Evolutionary conservation across 2,113 vertebrate genomes (phyloP).

Genomic region (Boleophthalmus pectinirostris): DNA sequence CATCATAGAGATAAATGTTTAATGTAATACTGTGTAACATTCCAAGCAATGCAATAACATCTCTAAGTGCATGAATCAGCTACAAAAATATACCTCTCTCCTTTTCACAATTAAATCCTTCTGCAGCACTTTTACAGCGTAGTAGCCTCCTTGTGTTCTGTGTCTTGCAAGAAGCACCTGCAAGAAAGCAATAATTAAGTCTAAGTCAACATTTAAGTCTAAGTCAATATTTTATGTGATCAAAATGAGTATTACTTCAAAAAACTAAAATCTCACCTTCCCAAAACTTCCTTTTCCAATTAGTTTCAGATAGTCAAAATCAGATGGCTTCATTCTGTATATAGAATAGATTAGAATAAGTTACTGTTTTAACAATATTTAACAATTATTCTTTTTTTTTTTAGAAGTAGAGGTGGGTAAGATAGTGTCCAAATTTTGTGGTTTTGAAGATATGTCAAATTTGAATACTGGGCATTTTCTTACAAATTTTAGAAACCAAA

Average conservation of each 20-base stretch:
- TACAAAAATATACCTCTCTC: slow-evolving; percentile 68
- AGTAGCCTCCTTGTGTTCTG: slow-evolving; percentile 66
- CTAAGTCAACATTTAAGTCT: neutral
- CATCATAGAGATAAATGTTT: no score
- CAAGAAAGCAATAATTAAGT: neutral
- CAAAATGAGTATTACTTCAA: neutral
- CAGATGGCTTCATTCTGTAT: slow-evolving; percentile 75
- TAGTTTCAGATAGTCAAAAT: slow-evolving; percentile 80
- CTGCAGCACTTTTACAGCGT: slow-evolving; percentile 79
- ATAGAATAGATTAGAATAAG: neutral
- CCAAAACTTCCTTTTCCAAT: slow-evolving; percentile 83
- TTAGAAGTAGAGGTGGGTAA: no score
- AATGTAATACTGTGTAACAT: no score
- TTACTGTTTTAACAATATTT: no score
- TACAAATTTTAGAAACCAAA: no score
- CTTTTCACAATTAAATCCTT: slow-evolving; percentile 75
- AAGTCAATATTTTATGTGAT: neutral
- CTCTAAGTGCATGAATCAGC: neutral
- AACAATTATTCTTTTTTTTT: no score
- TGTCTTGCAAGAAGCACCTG: slow-evolving; percentile 80
- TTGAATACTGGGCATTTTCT: no score
- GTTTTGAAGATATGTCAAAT: no score
- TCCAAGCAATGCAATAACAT: no score
- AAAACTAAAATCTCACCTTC: slow-evolving; percentile 60
- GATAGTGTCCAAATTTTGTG: no score